A percentile compares a stretch with the other conserved stretches of the same genome.
These are phyloP conservation scores for Metallyticus violacea DNA, from an alignment of 2,888 invertebrate genomes.

Conservation along the genomic window DNA sequence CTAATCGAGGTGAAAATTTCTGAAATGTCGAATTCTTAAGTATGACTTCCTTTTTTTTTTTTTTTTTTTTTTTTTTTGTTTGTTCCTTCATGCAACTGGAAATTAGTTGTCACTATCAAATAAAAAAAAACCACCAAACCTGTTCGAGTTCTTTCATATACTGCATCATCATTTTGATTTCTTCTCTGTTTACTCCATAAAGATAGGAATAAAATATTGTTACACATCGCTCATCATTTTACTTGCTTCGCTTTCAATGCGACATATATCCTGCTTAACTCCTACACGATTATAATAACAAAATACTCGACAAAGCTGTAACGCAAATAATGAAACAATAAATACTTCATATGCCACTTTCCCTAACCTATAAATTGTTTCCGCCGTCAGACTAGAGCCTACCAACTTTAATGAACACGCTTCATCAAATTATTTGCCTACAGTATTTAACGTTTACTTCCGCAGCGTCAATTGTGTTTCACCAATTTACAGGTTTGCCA, in stretches of 20 bases:
- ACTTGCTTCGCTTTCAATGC: neutral
- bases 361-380: neutral
- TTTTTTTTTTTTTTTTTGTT: no score
- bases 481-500: neutral
- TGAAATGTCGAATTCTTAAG: no score
- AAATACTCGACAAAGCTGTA: no score
- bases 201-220: neutral
- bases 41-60: neutral
- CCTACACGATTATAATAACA: no score
- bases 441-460: no score
- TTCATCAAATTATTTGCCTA: no score
- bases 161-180: conserved; percentile 75
- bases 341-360: neutral
- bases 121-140: conserved; percentile 49
- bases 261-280: neutral
- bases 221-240: neutral
- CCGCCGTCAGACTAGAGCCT: no score
- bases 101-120: neutral
- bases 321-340: neutral
- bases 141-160: conserved; percentile 85
- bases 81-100: neutral
- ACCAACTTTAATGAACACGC: no score
- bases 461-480: neutral
- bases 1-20: no score
- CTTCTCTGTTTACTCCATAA: neutral